Evolutionary conservation across 2,797 vertebrate genomes (phyloP), one percentile per base, ranked within the genome.

Genomic region (Clangula hyemalis): DNA sequence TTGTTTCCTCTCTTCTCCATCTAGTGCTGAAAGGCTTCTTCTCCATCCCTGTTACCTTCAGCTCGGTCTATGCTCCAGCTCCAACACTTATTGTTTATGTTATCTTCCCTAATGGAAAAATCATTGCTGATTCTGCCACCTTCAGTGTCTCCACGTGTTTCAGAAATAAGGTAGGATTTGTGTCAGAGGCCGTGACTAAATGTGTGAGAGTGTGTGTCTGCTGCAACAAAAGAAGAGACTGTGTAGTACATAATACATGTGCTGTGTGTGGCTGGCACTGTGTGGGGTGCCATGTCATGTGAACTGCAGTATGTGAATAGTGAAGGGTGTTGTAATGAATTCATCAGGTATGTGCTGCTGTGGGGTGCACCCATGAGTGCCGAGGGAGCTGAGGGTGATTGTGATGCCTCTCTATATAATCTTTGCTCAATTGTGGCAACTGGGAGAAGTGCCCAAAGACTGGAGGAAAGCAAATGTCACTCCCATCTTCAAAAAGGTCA

Each of bases 91-190:
- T 96, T 62, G 94, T 96, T 92, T 96, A 97, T 69, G 95, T 85
- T 60, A 94, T 97, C 65, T 97, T 96, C 69, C 96, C 95, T 16
- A 96, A 95, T 87, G 96, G 96, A 82, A 95, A 94, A 92, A 96
- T 96, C 69, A 96, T 96, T 0, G 93, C 90, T 0, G 96, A 97
- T 77, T 94, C 94, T 75, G 72, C 96, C 3, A 5, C 54, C 68
- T 96, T 97, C 88, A 95, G 78, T 6, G 83, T 96, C 54, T 92
- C 95, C 69, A 38, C 3, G 17, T 97, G 96, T 69, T 97, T 96
- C 86, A 93, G 88, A 66, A 96, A 97, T 66, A 90, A 96, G 96
- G 96, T 97, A 57, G 57, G 84, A 78, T 68, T 90, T 84, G 12
- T 77, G 51, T 41, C 11, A 13, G 57, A 51, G 80, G 51, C 39